phyloP scores from a whole-genome alignment of 2,888 invertebrate genomes.

The Folsomia candida region DNA sequence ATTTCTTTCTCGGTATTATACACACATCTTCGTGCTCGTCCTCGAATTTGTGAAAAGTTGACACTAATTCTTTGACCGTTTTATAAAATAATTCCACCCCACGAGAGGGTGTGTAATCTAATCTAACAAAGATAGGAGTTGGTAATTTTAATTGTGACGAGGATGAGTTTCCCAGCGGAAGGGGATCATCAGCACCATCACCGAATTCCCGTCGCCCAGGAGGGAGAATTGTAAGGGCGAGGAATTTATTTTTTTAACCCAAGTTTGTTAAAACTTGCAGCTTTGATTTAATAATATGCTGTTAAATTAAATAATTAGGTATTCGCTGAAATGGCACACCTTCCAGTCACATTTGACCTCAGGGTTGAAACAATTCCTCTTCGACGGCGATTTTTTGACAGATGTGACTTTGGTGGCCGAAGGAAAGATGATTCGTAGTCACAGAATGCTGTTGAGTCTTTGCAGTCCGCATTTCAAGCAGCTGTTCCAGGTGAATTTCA shows the following conservation, averaged over 20 bases:
- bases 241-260: background rate
- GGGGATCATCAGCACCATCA: background rate
- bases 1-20: too few relatives aligned
- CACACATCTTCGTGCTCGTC: too few relatives aligned
- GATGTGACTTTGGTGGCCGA: constrained; percentile 44
- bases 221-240: background rate
- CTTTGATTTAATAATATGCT: background rate
- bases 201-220: background rate
- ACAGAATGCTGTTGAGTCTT: constrained; percentile 37
- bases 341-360: constrained; percentile 33
- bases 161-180: background rate
- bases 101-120: too few relatives aligned
- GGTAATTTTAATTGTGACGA: too few relatives aligned
- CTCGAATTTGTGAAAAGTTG: too few relatives aligned
- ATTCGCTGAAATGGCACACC: constrained; percentile 46
- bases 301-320: too few relatives aligned
- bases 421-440: constrained; percentile 42
- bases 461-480: constrained; percentile 48
- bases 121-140: too few relatives aligned
- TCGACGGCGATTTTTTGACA: constrained; percentile 28
- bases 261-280: background rate
- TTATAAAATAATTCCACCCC: too few relatives aligned
- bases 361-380: constrained; percentile 24
- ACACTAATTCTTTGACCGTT: too few relatives aligned
- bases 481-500: constrained; percentile 40